Base-by-base conservation (phyloP, 2,797 vertebrate genomes). In the Cryptoblepharus egeriae region DNA sequence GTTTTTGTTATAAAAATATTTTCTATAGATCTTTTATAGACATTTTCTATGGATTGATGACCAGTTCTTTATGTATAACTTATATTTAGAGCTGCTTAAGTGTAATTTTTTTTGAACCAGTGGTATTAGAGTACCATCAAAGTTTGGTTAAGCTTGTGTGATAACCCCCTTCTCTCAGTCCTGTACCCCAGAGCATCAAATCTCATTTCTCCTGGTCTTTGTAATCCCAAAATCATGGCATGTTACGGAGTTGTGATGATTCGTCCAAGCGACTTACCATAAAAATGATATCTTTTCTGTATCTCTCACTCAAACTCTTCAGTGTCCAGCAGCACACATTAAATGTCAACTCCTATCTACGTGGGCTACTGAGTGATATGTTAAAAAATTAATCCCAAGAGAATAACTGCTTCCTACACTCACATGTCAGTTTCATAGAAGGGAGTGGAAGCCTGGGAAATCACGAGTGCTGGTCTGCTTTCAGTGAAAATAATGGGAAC, bases 371-470 rank as follows among this genome's bases (percentile, higher is more conserved):
- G 57, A 22, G 11, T 77, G 55, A 76, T 58, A n/a, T 45, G 35
- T 16, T 55, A 35, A 32, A 42, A 26, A 42, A 30, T 20, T 4
- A n/a, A 68, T 79, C 30, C 32, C 49, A n/a, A 74, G 16, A 67
- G 24, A 8, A 58, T 74, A 39, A 10, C 52, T 30, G 22, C 45
- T 84, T 79, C 64, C 42, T 63, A 79, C 77, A 75, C 82, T 39
- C 63, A 61, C 61, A 8, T 74, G 28, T 72, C 58, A 72, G 32
- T 20, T 68, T 84, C 63, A 75, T 58, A 37, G 35, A 57, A 74
- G 18, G 74, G 68, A 30, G 37, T 49, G 24, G 58, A 80, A 80
- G 71, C 61, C 52, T 84, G 77, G 63, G 68, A 79, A 61, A 69
- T 75, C 49, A 52, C 18, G 28, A 49, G 52, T 37, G n/a, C 61